phyloP scores from a whole-genome alignment of 2,797 vertebrate species.

The Nyctalus aviator region DNA sequence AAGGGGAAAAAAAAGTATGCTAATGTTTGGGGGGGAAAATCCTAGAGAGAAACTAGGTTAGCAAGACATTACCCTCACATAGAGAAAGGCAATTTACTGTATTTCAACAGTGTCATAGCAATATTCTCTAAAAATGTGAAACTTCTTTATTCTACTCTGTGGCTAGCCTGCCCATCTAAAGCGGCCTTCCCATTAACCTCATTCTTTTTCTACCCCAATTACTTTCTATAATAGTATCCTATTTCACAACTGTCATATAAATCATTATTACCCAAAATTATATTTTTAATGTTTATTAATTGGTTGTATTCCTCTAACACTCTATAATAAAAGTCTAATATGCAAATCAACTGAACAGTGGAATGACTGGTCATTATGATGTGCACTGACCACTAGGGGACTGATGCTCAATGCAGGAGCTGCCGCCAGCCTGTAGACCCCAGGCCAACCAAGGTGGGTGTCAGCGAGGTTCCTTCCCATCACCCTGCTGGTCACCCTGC shows the following conservation, averaged over 20 bases:
- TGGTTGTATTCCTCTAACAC: background rate
- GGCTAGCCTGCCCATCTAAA: background rate
- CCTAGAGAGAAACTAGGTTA: background rate
- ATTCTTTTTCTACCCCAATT: background rate
- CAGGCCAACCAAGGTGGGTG: no score
- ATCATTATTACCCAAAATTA: background rate
- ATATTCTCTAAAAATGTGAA: background rate
- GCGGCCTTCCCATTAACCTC: background rate
- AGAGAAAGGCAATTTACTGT: background rate
- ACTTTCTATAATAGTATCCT: background rate
- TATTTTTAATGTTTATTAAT: background rate
- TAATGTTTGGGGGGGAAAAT: conserved; percentile 33
- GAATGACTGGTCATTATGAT: no score
- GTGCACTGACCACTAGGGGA: no score
- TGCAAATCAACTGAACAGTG: no score
- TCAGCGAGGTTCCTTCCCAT: no score
- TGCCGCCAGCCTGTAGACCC: no score
- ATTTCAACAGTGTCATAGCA: background rate
- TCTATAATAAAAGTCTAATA: no score
- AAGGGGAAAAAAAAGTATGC: background rate
- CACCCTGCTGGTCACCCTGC: no score
- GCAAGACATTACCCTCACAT: background rate
- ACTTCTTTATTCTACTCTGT: background rate
- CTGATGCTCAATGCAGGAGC: no score
- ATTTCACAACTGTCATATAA: background rate